phyloP scores from a whole-genome alignment of 2,888 invertebrate species.

The Galeopsomyia nigrocyanea region DNA sequence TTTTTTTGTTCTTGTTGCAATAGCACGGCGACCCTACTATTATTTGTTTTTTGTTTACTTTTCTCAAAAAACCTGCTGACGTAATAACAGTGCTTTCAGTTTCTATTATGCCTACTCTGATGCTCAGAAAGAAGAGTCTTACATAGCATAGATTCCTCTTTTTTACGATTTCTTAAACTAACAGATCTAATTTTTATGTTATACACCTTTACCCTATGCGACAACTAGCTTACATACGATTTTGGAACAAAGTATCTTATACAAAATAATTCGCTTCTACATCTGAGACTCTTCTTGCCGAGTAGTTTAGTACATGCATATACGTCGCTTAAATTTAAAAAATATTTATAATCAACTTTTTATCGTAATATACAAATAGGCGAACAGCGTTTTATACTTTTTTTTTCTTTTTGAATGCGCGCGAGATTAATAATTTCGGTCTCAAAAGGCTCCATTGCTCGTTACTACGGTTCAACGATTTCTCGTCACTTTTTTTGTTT shows the following conservation, averaged over 20 bases:
- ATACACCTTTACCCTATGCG: constrained; percentile 12
- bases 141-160: neutral
- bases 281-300: constrained; percentile 37
- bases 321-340: constrained; percentile 20
- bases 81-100: constrained; percentile 4
- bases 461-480: constrained; percentile 42
- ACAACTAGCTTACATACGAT: neutral
- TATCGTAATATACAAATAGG: constrained; percentile 33
- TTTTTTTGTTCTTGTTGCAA: constrained; percentile 33
- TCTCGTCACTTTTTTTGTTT: constrained; percentile 37
- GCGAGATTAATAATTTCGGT: constrained; percentile 36
- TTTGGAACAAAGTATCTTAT: too few relatives aligned
- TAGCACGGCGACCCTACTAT: constrained; percentile 58
- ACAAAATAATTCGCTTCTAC: too few relatives aligned
- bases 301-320: constrained; percentile 27
- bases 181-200: neutral
- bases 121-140: constrained; percentile 44
- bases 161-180: neutral
- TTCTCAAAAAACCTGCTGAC: neutral
- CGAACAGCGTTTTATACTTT: constrained; percentile 23
- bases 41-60: constrained; percentile 35
- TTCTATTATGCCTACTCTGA: constrained; percentile 18
- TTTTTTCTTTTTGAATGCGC: constrained; percentile 13
- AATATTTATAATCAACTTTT: constrained; percentile 42
- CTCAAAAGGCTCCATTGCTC: constrained; percentile 46